Evolutionary conservation across 2,113 vertebrate genomes (phyloP).

Genomic region (Calidris pugnax): DNA sequence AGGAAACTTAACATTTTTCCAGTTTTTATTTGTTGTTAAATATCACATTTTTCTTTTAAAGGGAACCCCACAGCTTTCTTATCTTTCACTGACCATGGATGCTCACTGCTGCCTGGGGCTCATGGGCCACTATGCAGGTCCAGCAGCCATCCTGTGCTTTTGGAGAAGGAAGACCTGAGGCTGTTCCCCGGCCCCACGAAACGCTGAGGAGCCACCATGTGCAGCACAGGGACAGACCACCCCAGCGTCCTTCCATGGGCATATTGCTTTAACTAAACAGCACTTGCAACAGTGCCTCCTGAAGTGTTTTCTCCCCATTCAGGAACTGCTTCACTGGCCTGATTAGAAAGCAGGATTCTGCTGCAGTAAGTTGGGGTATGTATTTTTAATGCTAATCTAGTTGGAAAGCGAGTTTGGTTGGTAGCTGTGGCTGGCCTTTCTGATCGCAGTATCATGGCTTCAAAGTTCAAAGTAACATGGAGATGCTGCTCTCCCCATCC

Average conservation of each 20-base stretch:
- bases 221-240: not conserved
- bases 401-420: not conserved
- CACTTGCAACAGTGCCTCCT: not conserved
- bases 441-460: slow-evolving; percentile 41
- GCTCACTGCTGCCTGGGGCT: not conserved
- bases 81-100: accelerated
- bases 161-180: not conserved
- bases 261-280: not conserved
- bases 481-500: not conserved
- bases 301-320: not conserved
- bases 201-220: not conserved
- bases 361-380: not conserved
- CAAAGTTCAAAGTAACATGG: not conserved
- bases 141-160: not conserved
- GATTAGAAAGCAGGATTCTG: not conserved
- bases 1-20: not conserved
- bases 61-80: not conserved
- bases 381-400: not conserved
- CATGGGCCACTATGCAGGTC: not conserved
- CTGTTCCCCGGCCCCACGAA: not conserved
- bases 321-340: not conserved
- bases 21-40: not conserved
- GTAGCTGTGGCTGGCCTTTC: slow-evolving; percentile 24
- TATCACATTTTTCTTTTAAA: not conserved
- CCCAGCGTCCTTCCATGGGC: not conserved